Percentiles rank a stretch among this genome's conserved stretches.
Evolutionary conservation across 2,888 invertebrate genomes (phyloP).

Genomic region (Crioceris asparagi): DNA sequence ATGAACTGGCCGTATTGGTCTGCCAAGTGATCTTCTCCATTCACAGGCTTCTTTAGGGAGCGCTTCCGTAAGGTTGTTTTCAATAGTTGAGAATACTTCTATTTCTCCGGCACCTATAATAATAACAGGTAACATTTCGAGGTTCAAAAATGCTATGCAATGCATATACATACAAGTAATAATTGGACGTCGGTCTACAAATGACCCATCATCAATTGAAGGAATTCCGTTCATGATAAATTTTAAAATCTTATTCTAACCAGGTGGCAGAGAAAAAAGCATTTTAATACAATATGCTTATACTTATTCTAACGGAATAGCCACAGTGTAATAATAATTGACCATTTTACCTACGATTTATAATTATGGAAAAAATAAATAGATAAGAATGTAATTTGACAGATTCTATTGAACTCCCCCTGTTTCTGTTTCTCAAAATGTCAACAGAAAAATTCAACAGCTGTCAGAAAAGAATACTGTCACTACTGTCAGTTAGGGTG

Average conservation of each 20-base stretch:
- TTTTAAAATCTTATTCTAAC: constrained; percentile 26
- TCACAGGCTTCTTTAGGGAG: constrained; percentile 82
- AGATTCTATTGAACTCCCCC: too few species aligned
- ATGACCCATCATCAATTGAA: constrained; percentile 44
- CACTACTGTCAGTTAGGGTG: too few species aligned
- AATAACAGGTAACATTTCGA: constrained; percentile 1
- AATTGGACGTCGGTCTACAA: constrained; percentile 60
- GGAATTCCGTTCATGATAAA: constrained; percentile 51
- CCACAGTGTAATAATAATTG: too few species aligned
- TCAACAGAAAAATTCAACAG: too few species aligned
- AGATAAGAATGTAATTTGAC: too few species aligned
- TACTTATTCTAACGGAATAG: too few species aligned
- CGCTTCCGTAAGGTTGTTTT: constrained; percentile 63
- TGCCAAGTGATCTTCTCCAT: constrained; percentile 84
- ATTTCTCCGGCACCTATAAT: constrained; percentile 63
- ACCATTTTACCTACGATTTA: too few species aligned
- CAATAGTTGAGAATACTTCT: constrained; percentile 73
- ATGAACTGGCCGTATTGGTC: constrained; percentile 74
- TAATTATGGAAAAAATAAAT: too few species aligned
- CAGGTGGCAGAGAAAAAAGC: constrained; percentile 28
- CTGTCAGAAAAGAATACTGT: too few species aligned
- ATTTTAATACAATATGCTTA: constrained; percentile 20
- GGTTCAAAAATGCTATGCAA: neutral
- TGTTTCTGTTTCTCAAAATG: too few species aligned
- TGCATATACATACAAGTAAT: constrained; percentile 53